Conservation (phyloP, 2,113 vertebrate species). For the Amblyornis subalaris region DNA sequence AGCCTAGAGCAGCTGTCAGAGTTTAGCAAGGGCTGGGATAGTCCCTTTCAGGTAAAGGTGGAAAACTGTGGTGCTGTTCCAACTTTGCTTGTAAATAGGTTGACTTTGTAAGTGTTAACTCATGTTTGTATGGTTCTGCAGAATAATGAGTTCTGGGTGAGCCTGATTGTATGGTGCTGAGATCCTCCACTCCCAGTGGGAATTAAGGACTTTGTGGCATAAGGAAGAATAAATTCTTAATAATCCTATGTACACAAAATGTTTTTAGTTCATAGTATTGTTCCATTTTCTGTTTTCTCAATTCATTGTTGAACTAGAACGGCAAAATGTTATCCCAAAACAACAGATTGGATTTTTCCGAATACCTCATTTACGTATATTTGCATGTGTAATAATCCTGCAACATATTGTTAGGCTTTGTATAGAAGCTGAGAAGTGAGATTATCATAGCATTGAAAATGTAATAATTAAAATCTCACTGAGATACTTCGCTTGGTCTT, state of each 20-base stretch:
- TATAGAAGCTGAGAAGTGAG: constrained; percentile 1
- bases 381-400: background rate
- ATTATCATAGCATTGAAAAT: background rate
- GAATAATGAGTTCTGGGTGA: background rate
- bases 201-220: background rate
- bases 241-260: background rate
- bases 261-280: background rate
- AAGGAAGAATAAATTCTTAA: background rate
- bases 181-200: background rate
- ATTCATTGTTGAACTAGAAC: background rate
- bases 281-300: background rate
- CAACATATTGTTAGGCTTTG: background rate
- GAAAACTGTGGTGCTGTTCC: background rate
- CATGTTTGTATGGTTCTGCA: background rate
- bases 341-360: background rate
- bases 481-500: background rate
- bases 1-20: background rate
- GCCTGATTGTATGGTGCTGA: background rate
- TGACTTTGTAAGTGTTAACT: background rate
- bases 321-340: constrained; percentile 12
- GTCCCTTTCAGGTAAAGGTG: background rate
- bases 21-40: background rate
- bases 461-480: constrained; percentile 15
- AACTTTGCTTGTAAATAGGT: background rate
- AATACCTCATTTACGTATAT: background rate